Evolutionary conservation across 1,140 invertebrate genomes (phyloP), one percentile per base, ranked within the genome.

Genomic region (Stenopsyche tienmushanensis): DNA sequence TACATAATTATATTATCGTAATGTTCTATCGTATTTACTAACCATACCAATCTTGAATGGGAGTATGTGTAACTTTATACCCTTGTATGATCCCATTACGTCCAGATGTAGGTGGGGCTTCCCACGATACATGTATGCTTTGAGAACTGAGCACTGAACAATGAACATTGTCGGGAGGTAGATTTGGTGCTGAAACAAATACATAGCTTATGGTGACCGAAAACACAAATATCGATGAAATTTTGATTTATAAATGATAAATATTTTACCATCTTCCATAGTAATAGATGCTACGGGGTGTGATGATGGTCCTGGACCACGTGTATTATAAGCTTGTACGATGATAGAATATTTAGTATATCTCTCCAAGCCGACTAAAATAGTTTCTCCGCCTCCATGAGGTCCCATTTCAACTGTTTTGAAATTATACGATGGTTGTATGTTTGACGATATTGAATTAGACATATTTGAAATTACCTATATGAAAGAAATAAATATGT

Each of bases 281-380:
- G 94, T 97, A 54, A 88, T 86, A 5, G 90, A 88, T 3, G 88
- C 85, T 21, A 91, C 86, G 71, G 93, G 90, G 9, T 88, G 85
- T 2, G 92, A 95, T 17, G 89, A 85, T 1, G 94, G 94, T 24
- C 95, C 94, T 44, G 90, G 86, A 1, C 96, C 96, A 67, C 93
- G 84, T 29, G 89, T 90, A 72, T 97, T 98, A 74, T 93, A 97
- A 1, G 94, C 93, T 76, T 97, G 93, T 0, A 98, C 91, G 24
- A 95, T 88, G 1, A 97, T 86, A 45, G 87, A 88, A 76, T 97
- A 97, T n/a, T 88, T 85, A 0, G 93, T 91, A 76, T 87, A 95
- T 76, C 94, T 94, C 72, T 89, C 85, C 24, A 97, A 79, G 17
- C 86, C 88, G 42, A 83, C 82, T 5, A 92, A 75, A 0, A 82